phyloP scores from a whole-genome alignment of 2,113 vertebrate species.

The Spilogale gracilis region DNA sequence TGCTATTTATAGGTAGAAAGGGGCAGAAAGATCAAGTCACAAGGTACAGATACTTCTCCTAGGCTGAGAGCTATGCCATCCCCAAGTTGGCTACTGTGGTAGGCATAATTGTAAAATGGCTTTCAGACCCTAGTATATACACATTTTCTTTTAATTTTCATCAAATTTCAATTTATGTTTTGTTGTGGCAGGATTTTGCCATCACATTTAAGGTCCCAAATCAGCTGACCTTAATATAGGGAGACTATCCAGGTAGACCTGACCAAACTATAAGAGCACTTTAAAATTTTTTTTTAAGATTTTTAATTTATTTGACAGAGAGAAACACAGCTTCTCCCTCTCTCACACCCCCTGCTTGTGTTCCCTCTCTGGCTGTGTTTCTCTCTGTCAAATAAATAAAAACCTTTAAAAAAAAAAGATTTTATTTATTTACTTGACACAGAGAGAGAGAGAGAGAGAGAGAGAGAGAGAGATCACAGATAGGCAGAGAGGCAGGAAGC shows the following conservation, averaged over 20 bases:
- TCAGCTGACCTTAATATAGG: neutral
- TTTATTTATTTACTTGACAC: no score
- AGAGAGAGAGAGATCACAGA: no score
- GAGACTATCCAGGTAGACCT: neutral
- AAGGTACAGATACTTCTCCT: neutral
- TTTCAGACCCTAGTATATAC: neutral
- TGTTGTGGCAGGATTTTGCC: neutral
- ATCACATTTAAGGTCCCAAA: neutral
- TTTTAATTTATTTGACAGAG: no score
- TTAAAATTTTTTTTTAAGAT: neutral
- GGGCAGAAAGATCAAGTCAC: neutral
- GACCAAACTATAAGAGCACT: neutral
- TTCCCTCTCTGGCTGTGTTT: no score
- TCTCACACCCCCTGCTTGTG: no score
- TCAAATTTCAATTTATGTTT: neutral
- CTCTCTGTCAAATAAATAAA: no score
- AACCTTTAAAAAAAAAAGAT: no score
- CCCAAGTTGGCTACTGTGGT: neutral
- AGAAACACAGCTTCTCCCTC: no score
- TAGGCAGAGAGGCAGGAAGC: no score
- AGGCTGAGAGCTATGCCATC: neutral
- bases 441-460: no score
- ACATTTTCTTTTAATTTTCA: neutral
- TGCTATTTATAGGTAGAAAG: neutral
- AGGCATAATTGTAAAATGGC: neutral